phyloP scores from a whole-genome alignment of 2,888 invertebrate genomes.

The Calameuta pallipes region DNA sequence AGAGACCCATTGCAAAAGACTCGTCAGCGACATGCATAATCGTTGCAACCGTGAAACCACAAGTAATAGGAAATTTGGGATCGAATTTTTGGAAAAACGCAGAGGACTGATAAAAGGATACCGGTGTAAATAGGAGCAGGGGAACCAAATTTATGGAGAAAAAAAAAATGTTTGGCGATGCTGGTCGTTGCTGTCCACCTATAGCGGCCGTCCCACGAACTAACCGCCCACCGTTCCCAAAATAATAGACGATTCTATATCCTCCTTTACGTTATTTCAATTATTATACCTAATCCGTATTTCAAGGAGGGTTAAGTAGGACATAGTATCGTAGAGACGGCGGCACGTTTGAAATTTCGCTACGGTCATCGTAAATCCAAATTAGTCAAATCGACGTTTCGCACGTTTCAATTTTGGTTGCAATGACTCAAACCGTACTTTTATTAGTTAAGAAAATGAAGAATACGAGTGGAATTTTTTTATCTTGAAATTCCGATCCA shows the following conservation, averaged over 20 bases:
- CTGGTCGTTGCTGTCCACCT: conserved; percentile 64
- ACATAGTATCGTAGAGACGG: not conserved
- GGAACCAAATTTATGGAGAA: conserved; percentile 7
- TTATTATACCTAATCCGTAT: conserved; percentile 10
- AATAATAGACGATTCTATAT: conserved; percentile 43
- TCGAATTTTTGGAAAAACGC: not conserved
- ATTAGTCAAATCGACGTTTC: not conserved
- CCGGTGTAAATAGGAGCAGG: conserved; percentile 11
- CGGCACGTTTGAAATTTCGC: not conserved
- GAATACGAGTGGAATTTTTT: not conserved
- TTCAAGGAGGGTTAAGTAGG: not conserved
- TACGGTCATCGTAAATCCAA: not conserved
- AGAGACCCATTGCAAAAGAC: not conserved
- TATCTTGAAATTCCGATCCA: not conserved
- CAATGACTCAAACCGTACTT: not conserved
- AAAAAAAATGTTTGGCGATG: conserved; percentile 55
- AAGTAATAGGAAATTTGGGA: not conserved
- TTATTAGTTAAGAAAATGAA: not conserved
- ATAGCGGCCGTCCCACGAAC: conserved; percentile 59
- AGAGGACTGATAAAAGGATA: not conserved
- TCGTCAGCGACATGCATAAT: not conserved
- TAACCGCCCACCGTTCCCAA: conserved; percentile 29
- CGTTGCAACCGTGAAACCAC: not conserved
- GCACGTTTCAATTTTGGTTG: not conserved
- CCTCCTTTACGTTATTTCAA: conserved; percentile 34